Evolutionary conservation across 2,113 vertebrate species (phyloP), one percentile per base, ranked within the genome.

Genomic region (Corythoichthys haematopterus): DNA sequence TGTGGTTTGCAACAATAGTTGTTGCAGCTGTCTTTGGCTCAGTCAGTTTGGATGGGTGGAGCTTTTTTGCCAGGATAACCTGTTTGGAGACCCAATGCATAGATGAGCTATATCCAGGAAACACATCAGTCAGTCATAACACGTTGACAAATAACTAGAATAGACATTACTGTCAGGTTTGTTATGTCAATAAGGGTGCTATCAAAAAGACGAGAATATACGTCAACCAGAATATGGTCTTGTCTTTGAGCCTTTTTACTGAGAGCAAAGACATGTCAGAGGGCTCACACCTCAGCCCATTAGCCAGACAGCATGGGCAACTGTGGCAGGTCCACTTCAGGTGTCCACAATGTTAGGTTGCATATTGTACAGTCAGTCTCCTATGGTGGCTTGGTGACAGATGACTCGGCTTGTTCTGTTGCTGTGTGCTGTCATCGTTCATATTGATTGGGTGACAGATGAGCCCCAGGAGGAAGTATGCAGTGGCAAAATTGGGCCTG

Each of bases 401-500:
- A 88, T 84, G 77, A 84, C 79, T 77, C 71, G 70, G 72, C 66
- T 57, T 35, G 7, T 43, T 72, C 74, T 20, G 53, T 74, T 81
- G 81, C 87, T 82, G 75, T 83, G 58, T 43, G 33, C 74, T 79
- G 86, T 86, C 85, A 85, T 84, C 58, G 77, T 82, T 79, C 56
- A 37, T 81, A 90, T 90, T 82, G 90, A 91, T 87, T 80, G 43
- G 15, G 47, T 78, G 82, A 84, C 75, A 78, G 86, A 90, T 88
- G 74, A 79, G 78, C 62, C 80, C 53, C 75, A 2, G 51, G 48
- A 62, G 57, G 78, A 66, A 75, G 69, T 65, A 14, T 8, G 13
- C 47, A 59, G 58, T 46, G 48, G 61, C 56, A 70, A 73, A 28
- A 78, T 82, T 77, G 71, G 67, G 60, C 68, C 69, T 77, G 69